A percentile compares a stretch with the other conserved stretches of the same genome.
Conservation (phyloP, 2,797 vertebrate genomes). For the Anabacerthia variegaticeps region DNA sequence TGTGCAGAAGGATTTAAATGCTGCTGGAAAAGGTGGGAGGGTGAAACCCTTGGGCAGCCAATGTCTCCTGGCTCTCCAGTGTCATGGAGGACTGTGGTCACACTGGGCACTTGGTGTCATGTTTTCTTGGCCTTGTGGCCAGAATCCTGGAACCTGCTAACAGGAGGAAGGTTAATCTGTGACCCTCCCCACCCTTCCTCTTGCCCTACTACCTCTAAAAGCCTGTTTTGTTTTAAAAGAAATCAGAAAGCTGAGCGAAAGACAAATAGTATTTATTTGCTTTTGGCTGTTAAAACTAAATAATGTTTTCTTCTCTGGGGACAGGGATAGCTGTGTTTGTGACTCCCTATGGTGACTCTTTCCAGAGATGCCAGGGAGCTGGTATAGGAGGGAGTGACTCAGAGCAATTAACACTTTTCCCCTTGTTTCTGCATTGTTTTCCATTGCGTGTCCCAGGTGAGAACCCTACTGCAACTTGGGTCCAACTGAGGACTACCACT, state of each 20-base stretch:
- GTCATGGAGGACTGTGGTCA: background rate
- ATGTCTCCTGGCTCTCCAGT: rapidly evolving
- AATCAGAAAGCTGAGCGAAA: background rate
- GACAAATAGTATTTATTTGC: background rate
- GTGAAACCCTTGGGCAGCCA: background rate
- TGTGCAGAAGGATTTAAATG: background rate
- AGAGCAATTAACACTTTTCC: background rate
- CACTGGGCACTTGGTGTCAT: background rate
- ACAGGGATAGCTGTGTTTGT: background rate
- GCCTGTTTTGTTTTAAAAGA: slow-evolving; percentile 15
- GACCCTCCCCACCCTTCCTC: slow-evolving; percentile 25
- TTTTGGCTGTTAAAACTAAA: background rate
- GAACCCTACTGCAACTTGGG: background rate
- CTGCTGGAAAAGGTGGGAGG: background rate
- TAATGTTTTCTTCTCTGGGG: background rate
- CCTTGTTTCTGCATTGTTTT: background rate
- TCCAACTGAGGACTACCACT: background rate
- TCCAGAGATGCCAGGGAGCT: background rate
- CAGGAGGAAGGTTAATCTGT: background rate
- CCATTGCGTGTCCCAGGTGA: background rate
- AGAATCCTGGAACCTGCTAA: background rate
- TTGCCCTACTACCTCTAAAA: background rate
- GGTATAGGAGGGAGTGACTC: background rate
- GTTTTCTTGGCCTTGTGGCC: background rate
- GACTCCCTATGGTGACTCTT: background rate